Conservation (phyloP, 2,113 vertebrate species). For the Loxodonta africana region DNA sequence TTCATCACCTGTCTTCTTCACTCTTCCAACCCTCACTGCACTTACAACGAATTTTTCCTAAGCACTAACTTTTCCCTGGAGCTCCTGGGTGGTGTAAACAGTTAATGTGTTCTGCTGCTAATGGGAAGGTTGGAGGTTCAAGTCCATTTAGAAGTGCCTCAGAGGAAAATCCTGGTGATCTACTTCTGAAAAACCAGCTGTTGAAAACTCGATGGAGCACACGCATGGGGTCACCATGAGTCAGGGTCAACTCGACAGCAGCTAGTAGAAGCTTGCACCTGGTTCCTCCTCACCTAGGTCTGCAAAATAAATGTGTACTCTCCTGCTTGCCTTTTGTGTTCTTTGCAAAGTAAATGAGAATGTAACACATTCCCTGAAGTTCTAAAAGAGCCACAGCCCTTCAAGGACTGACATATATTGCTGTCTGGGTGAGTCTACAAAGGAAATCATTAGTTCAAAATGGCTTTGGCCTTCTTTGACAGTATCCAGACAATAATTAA, state of each 20-base stretch:
- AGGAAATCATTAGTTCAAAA: conserved; percentile 53
- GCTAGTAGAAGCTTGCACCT: conserved; percentile 14
- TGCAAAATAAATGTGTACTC: conserved; percentile 22
- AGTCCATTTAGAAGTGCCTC: not conserved
- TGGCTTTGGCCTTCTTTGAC: conserved; percentile 3
- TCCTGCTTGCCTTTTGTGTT: conserved; percentile 4
- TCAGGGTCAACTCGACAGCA: too few species aligned
- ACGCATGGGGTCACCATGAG: too few species aligned
- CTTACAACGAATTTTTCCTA: not conserved
- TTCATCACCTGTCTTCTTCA: not conserved
- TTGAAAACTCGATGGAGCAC: too few species aligned
- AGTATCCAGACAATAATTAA: not conserved
- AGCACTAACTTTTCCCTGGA: not conserved
- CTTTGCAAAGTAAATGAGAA: conserved; percentile 61
- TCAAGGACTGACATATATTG: conserved; percentile 26
- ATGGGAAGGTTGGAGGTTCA: not conserved
- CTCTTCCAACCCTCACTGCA: too few species aligned
- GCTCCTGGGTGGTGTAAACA: not conserved
- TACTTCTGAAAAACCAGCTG: not conserved
- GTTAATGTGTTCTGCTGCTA: not conserved
- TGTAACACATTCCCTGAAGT: not conserved
- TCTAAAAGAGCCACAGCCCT: conserved; percentile 63
- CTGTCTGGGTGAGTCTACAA: conserved; percentile 54
- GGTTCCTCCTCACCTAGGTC: not conserved
- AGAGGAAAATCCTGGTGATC: not conserved